phyloP scores from a whole-genome alignment of 2,797 vertebrate genomes.

The Labeo calbasu region DNA sequence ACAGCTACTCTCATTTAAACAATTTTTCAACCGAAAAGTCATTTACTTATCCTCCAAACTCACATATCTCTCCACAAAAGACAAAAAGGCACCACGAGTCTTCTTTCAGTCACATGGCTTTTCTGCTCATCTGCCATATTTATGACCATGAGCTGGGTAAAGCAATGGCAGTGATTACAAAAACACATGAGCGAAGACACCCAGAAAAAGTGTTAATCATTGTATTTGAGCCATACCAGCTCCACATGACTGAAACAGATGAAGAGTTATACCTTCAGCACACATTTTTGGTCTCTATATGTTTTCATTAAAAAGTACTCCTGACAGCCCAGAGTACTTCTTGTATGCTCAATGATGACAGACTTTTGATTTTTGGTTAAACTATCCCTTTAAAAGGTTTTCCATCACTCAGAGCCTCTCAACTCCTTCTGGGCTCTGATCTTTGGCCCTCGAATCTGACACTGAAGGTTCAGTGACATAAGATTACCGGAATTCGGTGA shows the following conservation, averaged over 20 bases:
- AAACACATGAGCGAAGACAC: neutral
- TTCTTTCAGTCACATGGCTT: neutral
- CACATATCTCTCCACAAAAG: neutral
- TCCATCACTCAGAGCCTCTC: neutral
- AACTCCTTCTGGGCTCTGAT: conserved; percentile 7
- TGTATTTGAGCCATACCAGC: neutral
- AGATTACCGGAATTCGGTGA: conserved; percentile 14
- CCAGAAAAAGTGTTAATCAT: neutral
- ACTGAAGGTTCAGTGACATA: conserved; percentile 1
- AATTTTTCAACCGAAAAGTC: neutral
- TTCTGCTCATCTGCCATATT: neutral
- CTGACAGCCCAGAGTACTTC: neutral
- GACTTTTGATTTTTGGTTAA: neutral
- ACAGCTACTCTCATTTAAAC: neutral
- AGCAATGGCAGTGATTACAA: conserved; percentile 12
- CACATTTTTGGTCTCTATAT: neutral
- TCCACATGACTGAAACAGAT: neutral
- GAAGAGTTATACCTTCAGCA: neutral
- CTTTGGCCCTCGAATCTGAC: neutral
- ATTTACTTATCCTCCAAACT: neutral
- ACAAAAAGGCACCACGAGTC: neutral
- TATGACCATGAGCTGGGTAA: conserved; percentile 50
- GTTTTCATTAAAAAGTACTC: neutral
- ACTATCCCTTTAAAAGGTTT: neutral
- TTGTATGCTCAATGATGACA: neutral